Evolutionary conservation across 2,113 vertebrate genomes (phyloP).

Genomic region (Calypte anna): DNA sequence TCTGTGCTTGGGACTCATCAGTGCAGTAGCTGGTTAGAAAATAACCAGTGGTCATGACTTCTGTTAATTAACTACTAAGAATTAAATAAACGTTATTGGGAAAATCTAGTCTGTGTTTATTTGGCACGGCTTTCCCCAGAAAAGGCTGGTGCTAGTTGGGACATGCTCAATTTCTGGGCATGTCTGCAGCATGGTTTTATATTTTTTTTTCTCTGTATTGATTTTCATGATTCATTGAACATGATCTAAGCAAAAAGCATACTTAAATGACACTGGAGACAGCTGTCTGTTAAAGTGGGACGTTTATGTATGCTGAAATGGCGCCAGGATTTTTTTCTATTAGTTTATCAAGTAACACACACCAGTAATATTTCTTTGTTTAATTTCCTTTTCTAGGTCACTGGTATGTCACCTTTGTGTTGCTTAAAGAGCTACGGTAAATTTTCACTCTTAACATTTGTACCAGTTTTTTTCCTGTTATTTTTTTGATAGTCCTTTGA

Average conservation of each 20-base stretch:
- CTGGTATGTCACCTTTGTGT: neutral
- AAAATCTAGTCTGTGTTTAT: neutral
- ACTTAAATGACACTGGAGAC: conserved; percentile 78
- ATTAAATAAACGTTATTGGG: neutral
- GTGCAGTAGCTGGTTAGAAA: neutral
- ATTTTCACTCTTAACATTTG: neutral
- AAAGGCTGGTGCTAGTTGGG: conserved; percentile 17
- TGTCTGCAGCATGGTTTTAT: conserved; percentile 2
- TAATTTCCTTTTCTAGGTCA: conserved; percentile 38
- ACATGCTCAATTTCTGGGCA: neutral
- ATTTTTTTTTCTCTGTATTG: conserved; percentile 72
- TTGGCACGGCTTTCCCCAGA: neutral
- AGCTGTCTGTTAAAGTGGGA: conserved; percentile 78
- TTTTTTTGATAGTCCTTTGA: conserved; percentile 35
- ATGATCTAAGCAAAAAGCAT: conserved; percentile 71
- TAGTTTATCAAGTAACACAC: conserved; percentile 52
- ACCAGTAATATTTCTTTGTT: conserved; percentile 29
- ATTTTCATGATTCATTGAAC: conserved; percentile 77
- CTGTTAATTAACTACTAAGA: conserved; percentile 42
- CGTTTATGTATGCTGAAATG: conserved; percentile 70
- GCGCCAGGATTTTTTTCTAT: conserved; percentile 72
- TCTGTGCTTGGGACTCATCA: neutral
- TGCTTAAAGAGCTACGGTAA: neutral
- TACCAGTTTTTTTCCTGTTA: conserved; percentile 11
- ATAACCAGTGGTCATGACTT: neutral